Evolutionary conservation across 2,113 vertebrate species (phyloP).

Genomic region (Carlito syrichta): DNA sequence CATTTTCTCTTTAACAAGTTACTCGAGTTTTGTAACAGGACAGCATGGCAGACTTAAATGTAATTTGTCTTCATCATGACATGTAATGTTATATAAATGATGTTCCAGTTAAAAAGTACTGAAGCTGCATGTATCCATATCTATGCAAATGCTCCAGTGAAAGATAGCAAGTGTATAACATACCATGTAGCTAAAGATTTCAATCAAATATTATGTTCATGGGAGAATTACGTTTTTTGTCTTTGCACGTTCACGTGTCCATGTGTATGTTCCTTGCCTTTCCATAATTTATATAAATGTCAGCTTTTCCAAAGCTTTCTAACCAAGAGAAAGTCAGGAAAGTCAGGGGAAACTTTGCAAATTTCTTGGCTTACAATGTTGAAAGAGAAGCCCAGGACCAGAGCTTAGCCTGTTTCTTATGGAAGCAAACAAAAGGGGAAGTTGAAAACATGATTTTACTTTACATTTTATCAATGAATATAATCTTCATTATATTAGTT

Average conservation of each 20-base stretch:
- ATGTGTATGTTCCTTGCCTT: not conserved
- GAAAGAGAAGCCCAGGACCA: not conserved
- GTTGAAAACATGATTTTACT: not conserved
- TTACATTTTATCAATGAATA: not conserved
- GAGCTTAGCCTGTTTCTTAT: not conserved
- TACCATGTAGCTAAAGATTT: not conserved
- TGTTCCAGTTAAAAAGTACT: not conserved
- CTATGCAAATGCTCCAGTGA: not conserved
- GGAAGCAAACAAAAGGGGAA: not conserved
- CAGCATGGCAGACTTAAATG: too few species aligned
- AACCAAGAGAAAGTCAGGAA: not conserved
- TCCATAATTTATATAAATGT: not conserved
- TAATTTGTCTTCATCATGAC: not conserved
- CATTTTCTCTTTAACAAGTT: not conserved
- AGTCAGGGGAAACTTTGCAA: not conserved
- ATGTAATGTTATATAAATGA: not conserved
- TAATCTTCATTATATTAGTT: not conserved
- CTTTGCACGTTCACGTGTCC: not conserved
- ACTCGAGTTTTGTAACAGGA: not conserved
- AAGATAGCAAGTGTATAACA: not conserved
- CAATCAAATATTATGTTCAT: not conserved
- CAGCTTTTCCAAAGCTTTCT: not conserved
- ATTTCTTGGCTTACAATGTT: not conserved
- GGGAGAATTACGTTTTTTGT: not conserved
- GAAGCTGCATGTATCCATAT: fast-evolving